Evolutionary conservation across 2,113 vertebrate species (phyloP).

Genomic region (Eubucco bourcierii): DNA sequence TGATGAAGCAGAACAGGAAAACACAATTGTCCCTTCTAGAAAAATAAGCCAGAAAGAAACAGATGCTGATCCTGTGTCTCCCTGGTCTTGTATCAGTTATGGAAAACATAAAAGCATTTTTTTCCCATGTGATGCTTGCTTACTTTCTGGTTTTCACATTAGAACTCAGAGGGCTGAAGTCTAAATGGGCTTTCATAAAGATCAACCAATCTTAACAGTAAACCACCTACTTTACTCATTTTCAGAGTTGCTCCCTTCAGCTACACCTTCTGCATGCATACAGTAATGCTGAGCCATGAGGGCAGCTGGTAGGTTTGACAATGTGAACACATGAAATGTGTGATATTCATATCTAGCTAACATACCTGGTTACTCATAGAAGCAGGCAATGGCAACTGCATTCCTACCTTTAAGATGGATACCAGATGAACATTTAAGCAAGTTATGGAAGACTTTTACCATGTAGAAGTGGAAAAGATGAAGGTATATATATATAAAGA

Average conservation of each 20-base stretch:
- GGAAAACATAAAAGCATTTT: background rate
- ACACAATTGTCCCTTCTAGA: background rate
- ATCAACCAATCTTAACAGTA: background rate
- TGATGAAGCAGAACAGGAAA: background rate
- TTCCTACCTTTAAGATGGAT: background rate
- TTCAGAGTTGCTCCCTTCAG: background rate
- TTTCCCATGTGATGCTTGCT: background rate
- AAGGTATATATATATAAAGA: background rate
- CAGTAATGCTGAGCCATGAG: background rate
- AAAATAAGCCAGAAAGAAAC: background rate
- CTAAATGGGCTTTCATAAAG: background rate
- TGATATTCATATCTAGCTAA: background rate
- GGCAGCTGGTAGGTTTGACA: background rate
- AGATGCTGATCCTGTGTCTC: accelerated
- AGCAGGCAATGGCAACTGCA: background rate
- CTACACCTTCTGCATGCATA: background rate
- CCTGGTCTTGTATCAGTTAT: background rate
- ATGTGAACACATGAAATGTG: background rate
- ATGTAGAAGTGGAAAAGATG: background rate
- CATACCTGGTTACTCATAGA: background rate
- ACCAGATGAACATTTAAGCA: background rate
- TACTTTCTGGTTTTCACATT: background rate
- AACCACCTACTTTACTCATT: background rate
- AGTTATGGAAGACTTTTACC: background rate
- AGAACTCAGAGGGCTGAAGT: background rate